A percentile compares a stretch with the other conserved stretches of the same genome.
Evolutionary conservation across 2,888 invertebrate genomes (phyloP).

Genomic region (Cantharis rufa): DNA sequence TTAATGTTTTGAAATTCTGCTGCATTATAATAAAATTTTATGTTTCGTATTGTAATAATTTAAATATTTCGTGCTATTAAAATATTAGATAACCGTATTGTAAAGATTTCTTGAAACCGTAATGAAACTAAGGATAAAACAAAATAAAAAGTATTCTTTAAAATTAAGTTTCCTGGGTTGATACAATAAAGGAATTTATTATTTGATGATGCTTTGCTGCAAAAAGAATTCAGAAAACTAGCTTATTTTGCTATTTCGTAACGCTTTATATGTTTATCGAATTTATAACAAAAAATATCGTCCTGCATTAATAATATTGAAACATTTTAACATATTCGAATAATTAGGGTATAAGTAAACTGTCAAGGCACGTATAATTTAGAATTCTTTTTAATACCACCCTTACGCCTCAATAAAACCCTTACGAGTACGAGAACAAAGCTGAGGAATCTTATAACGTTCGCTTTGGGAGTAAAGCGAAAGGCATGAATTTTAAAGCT

Average conservation of each 20-base stretch:
- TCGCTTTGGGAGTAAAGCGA: slow-evolving; percentile 37
- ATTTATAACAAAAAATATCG: background rate
- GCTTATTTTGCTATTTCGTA: background rate
- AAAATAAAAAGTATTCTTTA: background rate
- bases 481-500: slow-evolving; percentile 41
- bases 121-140: background rate
- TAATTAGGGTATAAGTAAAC: background rate
- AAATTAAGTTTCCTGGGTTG: background rate
- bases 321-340: background rate
- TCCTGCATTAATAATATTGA: background rate
- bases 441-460: slow-evolving; percentile 38
- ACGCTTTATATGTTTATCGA: background rate
- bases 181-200: background rate
- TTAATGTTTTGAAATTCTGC: background rate
- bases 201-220: background rate
- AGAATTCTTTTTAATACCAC: slow-evolving; percentile 41
- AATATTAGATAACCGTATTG: background rate
- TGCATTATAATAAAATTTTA: background rate
- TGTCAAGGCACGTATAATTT: slow-evolving; percentile 32
- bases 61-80: background rate
- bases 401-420: slow-evolving; percentile 38
- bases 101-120: background rate
- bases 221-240: background rate
- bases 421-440: slow-evolving; percentile 41
- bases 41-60: background rate